Evolutionary conservation across 2,888 invertebrate genomes (phyloP), one percentile per base, ranked within the genome.

Genomic region (Parnassius smintheus): DNA sequence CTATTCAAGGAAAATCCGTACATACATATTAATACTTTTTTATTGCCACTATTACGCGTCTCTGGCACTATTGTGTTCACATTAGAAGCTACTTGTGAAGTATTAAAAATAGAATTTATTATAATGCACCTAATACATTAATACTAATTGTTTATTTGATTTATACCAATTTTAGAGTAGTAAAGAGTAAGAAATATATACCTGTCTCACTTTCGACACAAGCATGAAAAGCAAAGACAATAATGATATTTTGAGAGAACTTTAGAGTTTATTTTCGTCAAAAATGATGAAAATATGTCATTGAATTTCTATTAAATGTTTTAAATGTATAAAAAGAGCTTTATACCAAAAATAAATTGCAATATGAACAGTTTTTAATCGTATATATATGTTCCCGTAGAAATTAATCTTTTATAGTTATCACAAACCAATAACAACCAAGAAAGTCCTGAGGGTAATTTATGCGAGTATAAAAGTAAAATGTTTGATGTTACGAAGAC

Each of bases 51-150:
- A 48, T 75, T 75, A 69, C 74, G 65, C 63, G 66, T 74, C 59
- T 68, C 77, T 77, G 80, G 81, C 84, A 82, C 77, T 75, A 74
- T 66, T 73, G 75, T 57, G 41, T 54, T 54, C 50, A 51, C 62
- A 71, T 73, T 75, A 81, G 73, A 83, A 85, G 85, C 86, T 76
- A 81, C 75, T 76, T 73, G 78, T 80, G 77, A 75, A 75, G 77
- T 88, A 88, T 85, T 87, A 88, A 89, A 89, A 88, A 89, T 88
- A 88, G 77, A 80, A 76, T 79, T 79, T 79, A 72, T 80, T 76
- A 82, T 76, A 77, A 79, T 86, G 85, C 84, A 81, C 78, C 78
- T 70, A 79, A 77, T 63, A 73, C 68, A 70, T 73, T 75, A 76
- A 80, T 78, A 80, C 80, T 83, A 81, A 25, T 22, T 70, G 64